Evolutionary conservation across 64 coral and sea anemone genomes (phyloP).

Genomic region (Acropora tenuis): DNA sequence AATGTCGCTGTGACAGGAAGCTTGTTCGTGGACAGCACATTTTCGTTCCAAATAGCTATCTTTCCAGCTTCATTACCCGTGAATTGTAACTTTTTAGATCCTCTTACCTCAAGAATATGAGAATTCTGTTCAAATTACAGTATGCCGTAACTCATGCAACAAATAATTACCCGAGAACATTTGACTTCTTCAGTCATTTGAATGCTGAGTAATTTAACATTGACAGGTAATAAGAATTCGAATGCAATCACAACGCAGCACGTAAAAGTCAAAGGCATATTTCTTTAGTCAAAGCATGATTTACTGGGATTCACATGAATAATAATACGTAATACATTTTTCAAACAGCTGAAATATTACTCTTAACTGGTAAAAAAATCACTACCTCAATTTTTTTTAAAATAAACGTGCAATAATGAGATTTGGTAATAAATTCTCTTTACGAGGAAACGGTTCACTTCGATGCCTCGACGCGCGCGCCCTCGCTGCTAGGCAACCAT

Average conservation of each 20-base stretch:
- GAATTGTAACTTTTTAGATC: not conserved
- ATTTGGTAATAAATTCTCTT: not conserved
- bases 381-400: not conserved
- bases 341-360: not conserved
- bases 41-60: conserved; percentile 3
- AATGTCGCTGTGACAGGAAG: not conserved
- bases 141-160: not conserved
- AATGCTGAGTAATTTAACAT: not conserved
- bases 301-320: not conserved
- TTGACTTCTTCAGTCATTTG: not conserved
- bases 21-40: not conserved
- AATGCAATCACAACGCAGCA: not conserved
- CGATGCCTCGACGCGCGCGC: not conserved
- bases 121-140: not conserved
- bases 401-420: not conserved
- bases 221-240: not conserved
- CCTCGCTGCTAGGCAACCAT: conserved; percentile 8
- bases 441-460: not conserved
- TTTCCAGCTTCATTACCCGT: not conserved
- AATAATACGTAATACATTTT: not conserved
- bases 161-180: not conserved
- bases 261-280: not conserved
- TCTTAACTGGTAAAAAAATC: not conserved
- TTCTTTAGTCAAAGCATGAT: not conserved
- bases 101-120: not conserved